Base-by-base conservation (phyloP, 2,113 vertebrate genomes). In the Lepus timidus region DNA sequence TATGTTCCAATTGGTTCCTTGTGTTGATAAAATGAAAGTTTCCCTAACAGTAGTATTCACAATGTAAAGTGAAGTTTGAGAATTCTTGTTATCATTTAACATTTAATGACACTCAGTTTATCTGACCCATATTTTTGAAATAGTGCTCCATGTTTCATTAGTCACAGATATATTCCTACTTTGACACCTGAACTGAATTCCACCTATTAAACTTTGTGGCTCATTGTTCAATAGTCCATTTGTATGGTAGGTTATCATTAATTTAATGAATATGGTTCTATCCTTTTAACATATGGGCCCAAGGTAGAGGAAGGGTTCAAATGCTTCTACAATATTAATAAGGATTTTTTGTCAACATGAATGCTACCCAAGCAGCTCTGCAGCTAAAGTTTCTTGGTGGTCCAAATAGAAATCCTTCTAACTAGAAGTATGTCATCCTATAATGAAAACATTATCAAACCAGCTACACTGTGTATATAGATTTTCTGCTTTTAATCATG, bases 401-500 rank as follows among this genome's bases (percentile, higher is more conserved):
- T 19, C 49, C 73, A 97, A 97, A 93, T 85, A 89, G 91, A 95
- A 95, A 96, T 92, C 88, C 58, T 96, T 97, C 91, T 92, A 96
- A 97, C 88, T 96, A 68, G 29, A 51, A 58, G 7, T 89, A 62
- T 95, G 74, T 76, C 29, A 80, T 97, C 80, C 55, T 97, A 87
- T 97, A 82, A 44, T 96, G 94, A 97, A 89, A 97, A 94, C 44
- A 97, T 96, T 96, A 96, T 95, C 76, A 62, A 95, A 95, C 64
- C 85, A 97, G 64, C 62, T 96, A 86, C 91, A 96, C 58, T 96
- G 33, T 97, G 33, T 96, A 52, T 93, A 52, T 19, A 96, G 90
- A 96, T 96, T 95, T 96, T 93, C 90, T 97, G 76, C n/a, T 98
- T 97, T 97, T 97, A 95, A 97, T 97, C 91, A 92, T 97, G 85